phyloP scores from a whole-genome alignment of 2,797 vertebrate species.

The Eupleurogrammus muticus region DNA sequence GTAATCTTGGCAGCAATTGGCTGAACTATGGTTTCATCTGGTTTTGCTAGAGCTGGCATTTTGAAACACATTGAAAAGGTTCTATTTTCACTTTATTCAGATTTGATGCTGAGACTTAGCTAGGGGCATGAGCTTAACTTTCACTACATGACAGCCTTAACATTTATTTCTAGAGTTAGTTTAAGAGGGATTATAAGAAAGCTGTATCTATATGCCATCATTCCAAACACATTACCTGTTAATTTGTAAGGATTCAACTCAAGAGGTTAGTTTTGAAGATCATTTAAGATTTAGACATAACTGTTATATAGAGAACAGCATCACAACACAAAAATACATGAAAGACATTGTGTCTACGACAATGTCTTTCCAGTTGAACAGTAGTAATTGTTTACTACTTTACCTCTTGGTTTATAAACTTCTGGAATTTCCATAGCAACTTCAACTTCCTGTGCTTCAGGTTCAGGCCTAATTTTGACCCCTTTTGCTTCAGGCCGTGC shows the following conservation, averaged over 20 bases:
- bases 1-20: constrained; percentile 17
- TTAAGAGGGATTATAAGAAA: constrained; percentile 3
- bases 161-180: not conserved
- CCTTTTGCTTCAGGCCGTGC: constrained; percentile 24
- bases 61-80: constrained; percentile 36
- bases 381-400: constrained; percentile 21
- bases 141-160: not conserved
- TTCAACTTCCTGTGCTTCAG: constrained; percentile 25
- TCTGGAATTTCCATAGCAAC: constrained; percentile 67
- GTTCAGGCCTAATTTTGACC: constrained; percentile 42
- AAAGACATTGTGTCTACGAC: not conserved
- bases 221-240: not conserved
- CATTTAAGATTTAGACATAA: constrained; percentile 30
- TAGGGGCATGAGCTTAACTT: not conserved
- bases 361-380: constrained; percentile 17
- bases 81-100: constrained; percentile 12
- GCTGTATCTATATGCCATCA: not conserved
- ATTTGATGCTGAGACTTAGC: not conserved
- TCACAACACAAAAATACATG: constrained; percentile 15
- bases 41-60: constrained; percentile 33
- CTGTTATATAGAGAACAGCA: constrained; percentile 16
- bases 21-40: constrained; percentile 29
- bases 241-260: constrained; percentile 3
- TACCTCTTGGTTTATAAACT: constrained; percentile 84
- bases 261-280: constrained; percentile 52